These are phyloP conservation scores for Oscheius myriophilus DNA, from an alignment of 2,888 invertebrate species.

Conservation along the genomic window DNA sequence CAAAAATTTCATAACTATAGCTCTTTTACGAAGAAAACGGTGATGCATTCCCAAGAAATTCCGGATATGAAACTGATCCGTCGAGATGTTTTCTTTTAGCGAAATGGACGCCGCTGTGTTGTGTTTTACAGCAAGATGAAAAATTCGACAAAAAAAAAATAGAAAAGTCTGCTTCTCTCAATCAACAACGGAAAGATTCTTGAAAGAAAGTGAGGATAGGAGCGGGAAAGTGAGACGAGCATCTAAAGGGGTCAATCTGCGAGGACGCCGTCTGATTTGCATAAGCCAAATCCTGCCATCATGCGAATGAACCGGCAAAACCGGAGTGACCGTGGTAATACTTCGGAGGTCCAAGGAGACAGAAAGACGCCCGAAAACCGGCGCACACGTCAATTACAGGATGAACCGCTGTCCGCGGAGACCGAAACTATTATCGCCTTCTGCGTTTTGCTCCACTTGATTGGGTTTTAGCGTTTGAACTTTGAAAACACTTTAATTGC, in stretches of 20 bases:
- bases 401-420: slow-evolving; percentile 5
- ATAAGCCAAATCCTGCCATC: slow-evolving; percentile 28
- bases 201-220: no score
- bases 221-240: slow-evolving; percentile 25
- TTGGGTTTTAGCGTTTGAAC: no score
- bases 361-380: slow-evolving; percentile 3
- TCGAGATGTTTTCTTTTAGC: not conserved
- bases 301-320: slow-evolving; percentile 13
- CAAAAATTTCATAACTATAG: no score
- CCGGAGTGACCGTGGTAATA: slow-evolving; percentile 4
- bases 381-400: slow-evolving; percentile 20
- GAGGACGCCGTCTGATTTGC: slow-evolving; percentile 22
- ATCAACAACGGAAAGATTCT: no score
- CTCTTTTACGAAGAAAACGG: no score
- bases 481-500: no score
- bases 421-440: no score
- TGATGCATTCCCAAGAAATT: no score
- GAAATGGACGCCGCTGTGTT: not conserved
- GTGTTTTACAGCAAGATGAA: not conserved
- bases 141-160: no score
- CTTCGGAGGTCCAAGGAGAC: not conserved
- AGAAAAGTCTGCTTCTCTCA: no score
- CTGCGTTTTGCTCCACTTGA: no score
- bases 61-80: no score
- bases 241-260: slow-evolving; percentile 19